These are phyloP conservation scores for Ciconia stormi DNA, from an alignment of 2,113 vertebrate genomes.

Conservation along the genomic window DNA sequence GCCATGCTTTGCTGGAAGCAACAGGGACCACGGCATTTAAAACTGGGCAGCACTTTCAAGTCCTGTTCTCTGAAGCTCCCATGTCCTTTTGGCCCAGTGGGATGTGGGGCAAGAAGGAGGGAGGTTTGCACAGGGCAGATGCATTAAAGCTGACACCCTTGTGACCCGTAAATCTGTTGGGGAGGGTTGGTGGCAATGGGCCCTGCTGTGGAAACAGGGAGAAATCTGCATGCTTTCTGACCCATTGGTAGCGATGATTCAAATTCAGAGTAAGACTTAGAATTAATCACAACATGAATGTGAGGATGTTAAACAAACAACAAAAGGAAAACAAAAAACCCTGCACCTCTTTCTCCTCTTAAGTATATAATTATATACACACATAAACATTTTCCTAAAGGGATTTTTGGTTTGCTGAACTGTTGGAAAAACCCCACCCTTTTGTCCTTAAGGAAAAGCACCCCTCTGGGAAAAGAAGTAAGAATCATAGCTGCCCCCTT, in stretches of 20 bases:
- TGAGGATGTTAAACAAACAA: constrained; percentile 30
- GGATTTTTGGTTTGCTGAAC: constrained; percentile 19
- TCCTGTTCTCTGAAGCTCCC: neutral
- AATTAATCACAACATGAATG: neutral
- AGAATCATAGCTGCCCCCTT: neutral
- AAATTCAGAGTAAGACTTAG: neutral
- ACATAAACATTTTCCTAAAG: constrained; percentile 2
- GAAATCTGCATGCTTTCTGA: constrained; percentile 66
- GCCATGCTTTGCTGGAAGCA: neutral
- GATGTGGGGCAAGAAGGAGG: neutral
- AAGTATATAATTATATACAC: neutral
- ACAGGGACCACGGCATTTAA: neutral
- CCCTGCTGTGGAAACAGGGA: constrained; percentile 18
- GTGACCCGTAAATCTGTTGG: constrained; percentile 28
- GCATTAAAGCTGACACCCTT: constrained; percentile 9
- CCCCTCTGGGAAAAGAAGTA: neutral
- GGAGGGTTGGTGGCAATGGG: constrained; percentile 7
- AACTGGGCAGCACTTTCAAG: neutral
- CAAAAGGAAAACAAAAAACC: neutral
- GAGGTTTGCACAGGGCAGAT: constrained; percentile 9
- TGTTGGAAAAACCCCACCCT: neutral
- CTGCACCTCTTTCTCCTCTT: neutral
- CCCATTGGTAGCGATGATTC: neutral
- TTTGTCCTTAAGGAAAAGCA: constrained; percentile 1
- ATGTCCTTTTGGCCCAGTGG: neutral